A percentile compares a stretch with the other conserved stretches of the same genome.
These are phyloP conservation scores for Cantharis lateralis DNA, from an alignment of 2,888 invertebrate species.

Conservation along the genomic window DNA sequence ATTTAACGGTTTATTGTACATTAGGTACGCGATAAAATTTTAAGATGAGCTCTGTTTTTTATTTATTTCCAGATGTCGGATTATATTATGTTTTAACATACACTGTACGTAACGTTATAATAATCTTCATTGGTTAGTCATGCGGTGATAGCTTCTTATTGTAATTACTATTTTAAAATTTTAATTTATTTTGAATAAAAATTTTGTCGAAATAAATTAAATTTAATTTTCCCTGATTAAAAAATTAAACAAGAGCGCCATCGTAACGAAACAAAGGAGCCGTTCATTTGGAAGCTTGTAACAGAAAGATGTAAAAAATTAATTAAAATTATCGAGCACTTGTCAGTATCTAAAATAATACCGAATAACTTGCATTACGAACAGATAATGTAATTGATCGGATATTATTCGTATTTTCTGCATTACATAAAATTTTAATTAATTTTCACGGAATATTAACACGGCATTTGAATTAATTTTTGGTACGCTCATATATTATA, in stretches of 20 bases:
- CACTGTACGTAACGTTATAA: neutral
- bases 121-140: neutral
- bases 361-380: neutral
- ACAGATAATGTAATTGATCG: neutral
- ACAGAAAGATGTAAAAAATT: neutral
- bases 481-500: neutral
- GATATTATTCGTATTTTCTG: neutral
- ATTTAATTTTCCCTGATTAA: neutral
- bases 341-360: neutral
- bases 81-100: neutral
- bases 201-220: neutral
- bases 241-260: neutral
- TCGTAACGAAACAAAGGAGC: neutral
- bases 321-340: neutral
- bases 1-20: constrained; percentile 16
- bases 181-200: neutral
- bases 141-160: neutral
- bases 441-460: neutral
- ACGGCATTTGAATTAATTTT: neutral
- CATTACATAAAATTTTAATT: neutral
- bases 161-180: neutral
- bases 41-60: constrained; percentile 5
- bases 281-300: neutral
- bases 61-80: neutral
- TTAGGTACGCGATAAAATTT: constrained; percentile 17